phyloP scores from a whole-genome alignment of 1,140 invertebrate genomes.

The Heliconius congener region DNA sequence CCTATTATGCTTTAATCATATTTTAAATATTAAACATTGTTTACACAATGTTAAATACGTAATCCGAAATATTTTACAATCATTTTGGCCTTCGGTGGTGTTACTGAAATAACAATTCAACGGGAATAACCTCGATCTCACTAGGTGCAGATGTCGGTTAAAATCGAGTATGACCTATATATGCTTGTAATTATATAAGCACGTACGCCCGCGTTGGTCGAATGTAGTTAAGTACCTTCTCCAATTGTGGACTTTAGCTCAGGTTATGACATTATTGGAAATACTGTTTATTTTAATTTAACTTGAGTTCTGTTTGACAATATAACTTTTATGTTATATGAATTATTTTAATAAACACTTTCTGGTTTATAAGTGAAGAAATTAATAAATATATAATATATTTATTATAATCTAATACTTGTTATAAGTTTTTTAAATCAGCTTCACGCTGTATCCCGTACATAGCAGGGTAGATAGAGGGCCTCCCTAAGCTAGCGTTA shows the following conservation, averaged over 20 bases:
- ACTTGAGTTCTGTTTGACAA: neutral
- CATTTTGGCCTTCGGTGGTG: slow-evolving; percentile 50
- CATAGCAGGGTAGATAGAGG: too few relatives aligned
- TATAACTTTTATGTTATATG: neutral
- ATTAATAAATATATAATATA: too few relatives aligned
- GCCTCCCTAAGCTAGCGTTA: too few relatives aligned
- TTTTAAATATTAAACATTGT: slow-evolving; percentile 9
- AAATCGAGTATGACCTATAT: slow-evolving; percentile 23
- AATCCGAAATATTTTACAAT: slow-evolving; percentile 34
- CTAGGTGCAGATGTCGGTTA: slow-evolving; percentile 27
- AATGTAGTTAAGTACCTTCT: neutral
- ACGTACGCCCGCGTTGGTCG: neutral
- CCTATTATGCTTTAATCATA: neutral
- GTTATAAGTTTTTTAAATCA: too few relatives aligned
- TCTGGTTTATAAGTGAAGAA: neutral
- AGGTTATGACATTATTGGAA: neutral
- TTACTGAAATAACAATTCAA: slow-evolving; percentile 56
- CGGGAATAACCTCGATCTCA: slow-evolving; percentile 48
- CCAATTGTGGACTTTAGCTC: neutral
- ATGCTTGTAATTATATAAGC: neutral
- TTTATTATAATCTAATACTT: too few relatives aligned
- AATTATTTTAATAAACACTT: neutral
- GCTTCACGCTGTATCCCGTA: too few relatives aligned
- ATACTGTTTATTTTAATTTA: neutral
- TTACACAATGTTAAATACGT: slow-evolving; percentile 1